Conservation (phyloP, 2,888 invertebrate species). For the Eristalis pertinax region DNA sequence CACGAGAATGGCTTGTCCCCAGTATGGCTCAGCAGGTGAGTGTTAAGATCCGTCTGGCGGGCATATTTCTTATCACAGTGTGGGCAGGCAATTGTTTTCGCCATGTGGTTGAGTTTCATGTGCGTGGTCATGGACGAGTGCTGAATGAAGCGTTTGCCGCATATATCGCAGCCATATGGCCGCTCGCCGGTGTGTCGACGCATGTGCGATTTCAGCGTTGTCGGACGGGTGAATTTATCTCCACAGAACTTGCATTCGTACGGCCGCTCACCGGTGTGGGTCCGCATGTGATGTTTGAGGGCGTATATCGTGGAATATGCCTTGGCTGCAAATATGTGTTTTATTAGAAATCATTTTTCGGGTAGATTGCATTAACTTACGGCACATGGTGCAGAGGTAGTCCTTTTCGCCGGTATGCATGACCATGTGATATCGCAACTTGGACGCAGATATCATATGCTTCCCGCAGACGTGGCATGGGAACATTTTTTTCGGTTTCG, state of each 20-base stretch:
- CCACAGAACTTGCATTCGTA: constrained; percentile 77
- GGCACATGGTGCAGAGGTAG: constrained; percentile 76
- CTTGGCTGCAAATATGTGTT: constrained; percentile 74
- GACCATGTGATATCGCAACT: constrained; percentile 75
- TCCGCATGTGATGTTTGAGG: constrained; percentile 76
- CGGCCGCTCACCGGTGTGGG: constrained; percentile 77
- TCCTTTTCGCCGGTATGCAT: constrained; percentile 77
- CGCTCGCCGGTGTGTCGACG: constrained; percentile 77
- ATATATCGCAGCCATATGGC: constrained; percentile 77
- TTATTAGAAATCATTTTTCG: background rate
- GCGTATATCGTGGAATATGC: constrained; percentile 77
- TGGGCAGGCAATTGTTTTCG: constrained; percentile 77
- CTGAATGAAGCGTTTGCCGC: constrained; percentile 77
- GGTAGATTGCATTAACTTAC: constrained; percentile 69
- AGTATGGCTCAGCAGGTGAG: constrained; percentile 77
- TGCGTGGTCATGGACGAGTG: constrained; percentile 78
- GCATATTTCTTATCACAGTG: constrained; percentile 78
- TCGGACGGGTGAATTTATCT: constrained; percentile 76
- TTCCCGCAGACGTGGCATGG: constrained; percentile 75
- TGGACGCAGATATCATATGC: constrained; percentile 75
- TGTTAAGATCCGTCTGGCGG: constrained; percentile 76
- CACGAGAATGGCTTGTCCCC: constrained; percentile 77
- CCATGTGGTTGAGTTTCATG: constrained; percentile 77
- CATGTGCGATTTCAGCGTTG: constrained; percentile 77
- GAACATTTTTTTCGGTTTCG: constrained; percentile 75